These are phyloP conservation scores for Synergus umbraculus DNA, from an alignment of 2,888 invertebrate species.

Conservation along the genomic window DNA sequence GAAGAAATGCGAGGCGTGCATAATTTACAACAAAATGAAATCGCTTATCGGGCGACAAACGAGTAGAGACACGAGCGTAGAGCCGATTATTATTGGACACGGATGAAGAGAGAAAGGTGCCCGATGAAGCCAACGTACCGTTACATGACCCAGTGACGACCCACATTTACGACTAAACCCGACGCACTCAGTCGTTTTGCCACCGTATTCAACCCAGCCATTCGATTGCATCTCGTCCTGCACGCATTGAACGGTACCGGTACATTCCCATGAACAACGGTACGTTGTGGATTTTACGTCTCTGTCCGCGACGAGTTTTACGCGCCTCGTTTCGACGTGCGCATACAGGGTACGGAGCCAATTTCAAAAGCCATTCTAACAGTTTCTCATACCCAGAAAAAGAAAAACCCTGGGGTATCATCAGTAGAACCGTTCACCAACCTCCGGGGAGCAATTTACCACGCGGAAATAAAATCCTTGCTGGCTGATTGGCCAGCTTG, in stretches of 20 bases:
- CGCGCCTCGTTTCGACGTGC: neutral
- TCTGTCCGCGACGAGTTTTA: neutral
- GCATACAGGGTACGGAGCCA: slow-evolving; percentile 1
- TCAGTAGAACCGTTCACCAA: slow-evolving; percentile 5
- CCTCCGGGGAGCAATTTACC: slow-evolving; percentile 21
- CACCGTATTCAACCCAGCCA: slow-evolving; percentile 41
- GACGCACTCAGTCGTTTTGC: slow-evolving; percentile 48
- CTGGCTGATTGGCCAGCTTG: slow-evolving; percentile 6
- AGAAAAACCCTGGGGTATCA: slow-evolving; percentile 20
- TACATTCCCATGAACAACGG: slow-evolving; percentile 33
- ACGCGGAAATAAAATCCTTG: slow-evolving; percentile 6
- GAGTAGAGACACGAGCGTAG: slow-evolving; percentile 28
- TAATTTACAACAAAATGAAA: slow-evolving; percentile 36
- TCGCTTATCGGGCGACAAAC: slow-evolving; percentile 39
- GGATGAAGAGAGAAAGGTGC: slow-evolving; percentile 52
- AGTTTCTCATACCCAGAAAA: slow-evolving; percentile 8
- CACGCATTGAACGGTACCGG: slow-evolving; percentile 50
- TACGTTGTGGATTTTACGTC: slow-evolving; percentile 35
- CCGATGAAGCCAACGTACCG: slow-evolving; percentile 64
- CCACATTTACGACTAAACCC: slow-evolving; percentile 62
- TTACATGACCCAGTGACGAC: slow-evolving; percentile 75
- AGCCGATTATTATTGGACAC: slow-evolving; percentile 38
- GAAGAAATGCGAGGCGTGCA: slow-evolving; percentile 20
- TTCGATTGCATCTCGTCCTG: slow-evolving; percentile 50
- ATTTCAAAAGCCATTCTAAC: slow-evolving; percentile 40